A percentile compares a stretch with the other conserved stretches of the same genome.
These are phyloP conservation scores for Lacerta viridis DNA, from an alignment of 2,797 vertebrate genomes.

Conservation along the genomic window DNA sequence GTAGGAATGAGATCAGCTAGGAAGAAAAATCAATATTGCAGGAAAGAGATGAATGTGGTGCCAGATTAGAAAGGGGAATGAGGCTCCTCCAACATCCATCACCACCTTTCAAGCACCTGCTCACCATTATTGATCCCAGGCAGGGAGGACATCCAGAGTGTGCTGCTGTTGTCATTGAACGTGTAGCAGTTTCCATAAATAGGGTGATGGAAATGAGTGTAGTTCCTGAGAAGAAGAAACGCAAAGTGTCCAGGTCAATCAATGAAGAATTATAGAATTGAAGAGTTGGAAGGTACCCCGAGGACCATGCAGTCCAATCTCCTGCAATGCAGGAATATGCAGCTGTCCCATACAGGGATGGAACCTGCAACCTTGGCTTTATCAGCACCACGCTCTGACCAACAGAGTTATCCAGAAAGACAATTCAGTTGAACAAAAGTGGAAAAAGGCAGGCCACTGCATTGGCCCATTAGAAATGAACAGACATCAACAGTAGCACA, in stretches of 20 bases:
- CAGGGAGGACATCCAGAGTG: conserved; percentile 82
- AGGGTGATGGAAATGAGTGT: conserved; percentile 83
- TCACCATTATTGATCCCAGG: conserved; percentile 84
- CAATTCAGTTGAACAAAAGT: background rate
- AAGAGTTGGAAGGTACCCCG: too few relatives aligned
- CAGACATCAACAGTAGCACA: background rate
- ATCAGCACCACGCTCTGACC: too few relatives aligned
- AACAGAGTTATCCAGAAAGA: too few relatives aligned
- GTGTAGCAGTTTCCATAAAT: conserved; percentile 87
- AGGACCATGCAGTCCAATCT: too few relatives aligned
- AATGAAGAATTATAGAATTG: background rate
- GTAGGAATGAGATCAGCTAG: background rate
- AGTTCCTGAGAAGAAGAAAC: conserved; percentile 76
- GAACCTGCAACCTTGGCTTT: too few relatives aligned
- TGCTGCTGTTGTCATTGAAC: conserved; percentile 81
- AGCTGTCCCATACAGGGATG: too few relatives aligned
- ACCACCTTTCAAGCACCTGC: conserved; percentile 36
- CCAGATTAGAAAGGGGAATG: background rate
- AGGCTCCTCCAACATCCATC: background rate
- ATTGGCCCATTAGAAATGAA: background rate
- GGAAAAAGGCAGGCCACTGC: background rate
- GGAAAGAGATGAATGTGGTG: background rate
- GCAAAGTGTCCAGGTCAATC: conserved; percentile 13
- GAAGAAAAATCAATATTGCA: background rate
- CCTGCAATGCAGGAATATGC: too few relatives aligned